Percentiles rank a stretch among this genome's conserved stretches.
Evolutionary conservation across 2,888 invertebrate genomes (phyloP).

Genomic region (Limnephilus lunatus): DNA sequence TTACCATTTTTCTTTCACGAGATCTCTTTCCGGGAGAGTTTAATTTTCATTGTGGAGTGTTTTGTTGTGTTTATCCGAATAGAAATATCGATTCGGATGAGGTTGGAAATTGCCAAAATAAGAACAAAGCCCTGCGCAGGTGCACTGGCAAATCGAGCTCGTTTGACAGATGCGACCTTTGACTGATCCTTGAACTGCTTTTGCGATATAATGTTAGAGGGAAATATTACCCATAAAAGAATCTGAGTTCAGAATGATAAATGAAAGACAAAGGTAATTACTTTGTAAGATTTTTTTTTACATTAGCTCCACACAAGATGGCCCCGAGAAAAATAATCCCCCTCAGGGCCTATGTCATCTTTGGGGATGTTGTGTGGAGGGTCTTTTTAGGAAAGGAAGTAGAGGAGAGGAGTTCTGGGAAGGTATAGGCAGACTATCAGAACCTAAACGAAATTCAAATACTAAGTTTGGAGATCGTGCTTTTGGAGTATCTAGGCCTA

Average conservation of each 20-base stretch:
- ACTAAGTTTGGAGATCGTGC: too few species aligned
- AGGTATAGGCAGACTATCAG: too few species aligned
- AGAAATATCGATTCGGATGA: not conserved
- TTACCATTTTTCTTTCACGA: not conserved
- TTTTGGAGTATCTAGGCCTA: too few species aligned
- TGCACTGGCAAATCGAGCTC: not conserved
- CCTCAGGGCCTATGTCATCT: too few species aligned
- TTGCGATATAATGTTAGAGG: not conserved
- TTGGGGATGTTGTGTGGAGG: too few species aligned
- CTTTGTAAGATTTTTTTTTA: too few species aligned
- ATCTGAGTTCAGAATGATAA: not conserved
- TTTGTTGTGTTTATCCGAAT: not conserved
- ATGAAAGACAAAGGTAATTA: not conserved
- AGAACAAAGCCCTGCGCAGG: not conserved
- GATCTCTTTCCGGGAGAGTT: not conserved
- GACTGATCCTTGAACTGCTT: not conserved
- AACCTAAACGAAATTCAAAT: too few species aligned
- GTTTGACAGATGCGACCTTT: not conserved
- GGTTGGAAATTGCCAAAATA: not conserved
- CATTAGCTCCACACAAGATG: too few species aligned
- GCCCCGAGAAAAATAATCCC: too few species aligned
- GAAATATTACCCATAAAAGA: not conserved
- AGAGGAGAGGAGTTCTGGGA: too few species aligned
- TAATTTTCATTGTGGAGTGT: not conserved
- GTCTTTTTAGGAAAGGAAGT: too few species aligned